phyloP scores from a whole-genome alignment of 2,888 invertebrate species.

The Thysanoteuthis rhombus region DNA sequence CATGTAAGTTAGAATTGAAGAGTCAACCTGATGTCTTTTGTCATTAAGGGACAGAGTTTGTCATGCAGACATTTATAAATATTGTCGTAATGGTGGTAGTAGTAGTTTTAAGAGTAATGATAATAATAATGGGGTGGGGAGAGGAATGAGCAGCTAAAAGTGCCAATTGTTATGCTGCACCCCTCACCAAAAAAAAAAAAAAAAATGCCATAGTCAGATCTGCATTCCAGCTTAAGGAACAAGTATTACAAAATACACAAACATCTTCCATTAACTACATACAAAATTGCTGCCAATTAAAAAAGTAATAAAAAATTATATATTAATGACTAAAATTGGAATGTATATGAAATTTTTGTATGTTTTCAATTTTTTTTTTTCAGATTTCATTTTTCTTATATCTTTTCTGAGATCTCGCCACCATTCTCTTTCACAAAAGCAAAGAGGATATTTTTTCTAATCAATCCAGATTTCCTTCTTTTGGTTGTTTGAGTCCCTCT shows the following conservation, averaged over 20 bases:
- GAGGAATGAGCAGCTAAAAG: neutral
- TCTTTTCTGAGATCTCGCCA: conserved; percentile 17
- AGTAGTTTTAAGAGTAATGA: neutral
- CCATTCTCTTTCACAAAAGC: neutral
- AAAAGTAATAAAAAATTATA: conserved; percentile 26
- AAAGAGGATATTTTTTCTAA: neutral
- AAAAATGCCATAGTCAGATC: conserved; percentile 21
- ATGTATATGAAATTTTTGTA: conserved; percentile 18
- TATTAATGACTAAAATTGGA: conserved; percentile 28
- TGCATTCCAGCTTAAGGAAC: conserved; percentile 30
- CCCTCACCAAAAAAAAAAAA: neutral
- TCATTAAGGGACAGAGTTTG: neutral
- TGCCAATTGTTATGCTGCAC: neutral
- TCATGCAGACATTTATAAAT: conserved; percentile 18
- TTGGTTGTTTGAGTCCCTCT: neutral
- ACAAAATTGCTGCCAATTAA: conserved; percentile 31
- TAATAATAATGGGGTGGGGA: neutral
- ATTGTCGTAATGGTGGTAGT: conserved; percentile 17
- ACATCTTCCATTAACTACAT: conserved; percentile 29
- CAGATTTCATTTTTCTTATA: neutral
- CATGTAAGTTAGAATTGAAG: neutral
- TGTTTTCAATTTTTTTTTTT: neutral
- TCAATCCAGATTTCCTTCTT: neutral
- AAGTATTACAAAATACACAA: conserved; percentile 32
- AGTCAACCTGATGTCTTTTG: neutral